Percentiles rank a stretch among this genome's conserved stretches.
Evolutionary conservation across 2,797 vertebrate genomes (phyloP).

Genomic region (Liparis tanakae): DNA sequence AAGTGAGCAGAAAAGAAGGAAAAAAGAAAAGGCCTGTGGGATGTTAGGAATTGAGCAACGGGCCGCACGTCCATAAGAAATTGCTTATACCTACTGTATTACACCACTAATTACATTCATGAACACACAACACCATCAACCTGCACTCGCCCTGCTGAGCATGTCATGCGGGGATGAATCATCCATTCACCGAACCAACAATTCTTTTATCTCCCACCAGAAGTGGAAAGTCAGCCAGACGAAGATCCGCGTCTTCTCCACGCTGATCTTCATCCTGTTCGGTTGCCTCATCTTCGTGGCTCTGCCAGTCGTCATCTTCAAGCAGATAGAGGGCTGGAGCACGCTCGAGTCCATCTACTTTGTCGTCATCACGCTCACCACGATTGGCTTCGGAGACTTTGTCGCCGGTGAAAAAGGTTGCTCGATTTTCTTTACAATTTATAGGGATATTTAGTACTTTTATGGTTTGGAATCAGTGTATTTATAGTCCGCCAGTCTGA

Average conservation of each 20-base stretch:
- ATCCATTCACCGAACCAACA: background rate
- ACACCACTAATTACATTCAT: background rate
- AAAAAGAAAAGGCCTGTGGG: constrained; percentile 9
- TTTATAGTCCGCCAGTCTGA: constrained; percentile 35
- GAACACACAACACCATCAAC: background rate
- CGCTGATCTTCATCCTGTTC: constrained; percentile 95
- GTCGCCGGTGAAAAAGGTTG: constrained; percentile 90
- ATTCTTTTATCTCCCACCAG: constrained; percentile 66
- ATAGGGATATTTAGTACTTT: constrained; percentile 24
- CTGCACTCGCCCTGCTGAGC: background rate
- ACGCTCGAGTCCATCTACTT: constrained; percentile 97
- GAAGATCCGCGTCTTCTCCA: constrained; percentile 97
- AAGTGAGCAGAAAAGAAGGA: background rate
- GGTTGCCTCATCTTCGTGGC: constrained; percentile 98
- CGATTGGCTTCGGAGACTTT: constrained; percentile 98
- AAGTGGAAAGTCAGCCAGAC: constrained; percentile 99
- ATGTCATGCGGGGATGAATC: background rate
- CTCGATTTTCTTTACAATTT: constrained; percentile 31
- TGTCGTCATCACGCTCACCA: constrained; percentile 97
- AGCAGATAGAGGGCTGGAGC: constrained; percentile 98
- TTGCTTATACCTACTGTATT: background rate
- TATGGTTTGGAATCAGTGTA: constrained; percentile 17
- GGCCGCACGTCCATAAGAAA: background rate
- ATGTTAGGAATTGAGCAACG: constrained; percentile 2
- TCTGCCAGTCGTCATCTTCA: constrained; percentile 95